phyloP scores from a whole-genome alignment of 2,888 invertebrate species.

The Rhagium mordax region DNA sequence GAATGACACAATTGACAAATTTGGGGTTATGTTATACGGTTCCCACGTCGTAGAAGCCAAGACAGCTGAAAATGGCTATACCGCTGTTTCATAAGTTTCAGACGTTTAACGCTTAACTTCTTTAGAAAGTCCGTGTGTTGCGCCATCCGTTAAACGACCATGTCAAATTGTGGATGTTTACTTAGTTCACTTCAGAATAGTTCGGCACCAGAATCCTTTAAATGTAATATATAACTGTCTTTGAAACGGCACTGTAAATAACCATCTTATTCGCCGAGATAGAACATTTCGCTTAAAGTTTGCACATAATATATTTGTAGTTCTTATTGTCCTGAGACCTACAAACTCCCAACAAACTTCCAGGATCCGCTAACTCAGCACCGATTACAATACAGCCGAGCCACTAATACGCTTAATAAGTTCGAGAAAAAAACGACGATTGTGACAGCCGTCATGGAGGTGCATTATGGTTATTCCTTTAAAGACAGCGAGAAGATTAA shows the following conservation, averaged over 20 bases:
- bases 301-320: background rate
- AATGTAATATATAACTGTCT: conserved; percentile 11
- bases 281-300: background rate
- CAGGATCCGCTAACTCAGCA: background rate
- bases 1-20: no score
- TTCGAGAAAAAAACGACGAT: conserved; percentile 8
- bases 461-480: conserved; percentile 24
- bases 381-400: background rate
- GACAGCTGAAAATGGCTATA: no score
- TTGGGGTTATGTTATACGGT: no score
- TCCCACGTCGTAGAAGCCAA: no score
- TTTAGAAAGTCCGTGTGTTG: background rate
- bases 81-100: no score
- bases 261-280: background rate
- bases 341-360: background rate
- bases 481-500: conserved; percentile 43
- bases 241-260: background rate
- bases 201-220: conserved; percentile 4
- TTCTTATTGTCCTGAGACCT: background rate
- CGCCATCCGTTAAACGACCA: background rate
- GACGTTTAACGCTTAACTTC: no score
- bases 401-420: background rate
- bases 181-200: conserved; percentile 9
- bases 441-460: conserved; percentile 1
- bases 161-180: conserved; percentile 1